Evolutionary conservation across 2,888 invertebrate genomes (phyloP), one percentile per base, ranked within the genome.

Genomic region (Thecophora atra): DNA sequence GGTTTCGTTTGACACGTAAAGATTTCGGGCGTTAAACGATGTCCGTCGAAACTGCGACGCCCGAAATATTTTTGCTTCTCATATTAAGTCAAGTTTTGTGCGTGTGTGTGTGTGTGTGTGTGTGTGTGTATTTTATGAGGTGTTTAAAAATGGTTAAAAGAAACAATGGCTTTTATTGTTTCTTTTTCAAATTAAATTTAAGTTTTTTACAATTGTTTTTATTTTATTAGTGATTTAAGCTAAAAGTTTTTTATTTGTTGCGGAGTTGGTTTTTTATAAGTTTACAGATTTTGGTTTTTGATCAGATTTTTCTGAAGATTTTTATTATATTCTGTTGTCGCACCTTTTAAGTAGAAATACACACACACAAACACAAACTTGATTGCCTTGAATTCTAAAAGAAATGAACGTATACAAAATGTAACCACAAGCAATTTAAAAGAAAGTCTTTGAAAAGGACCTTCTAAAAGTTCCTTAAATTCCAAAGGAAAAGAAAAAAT

Each of bases 361-460:
- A n/a, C 47, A n/a, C 47, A 47, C 15, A 47, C 13, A 47, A 11
- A 47, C 47, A 47, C 44, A 47, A 11, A 47, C 47, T 17, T 26
- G 26, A 56, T 26, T 24, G 44, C 71, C 52, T 52, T 69, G 26
- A 60, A 71, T 69, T 71, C 72, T 72, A 71, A 70, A 72, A 58
- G 21, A 37, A 68, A 69, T 8, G 7, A 37, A 70, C 44, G 74
- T 74, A 74, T 73, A 74, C 73, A 73, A 74, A 71, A 71, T 73
- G 74, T 73, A 74, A 71, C 11, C 70, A 66, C 66, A 74, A 73
- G 74, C 73, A 74, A 74, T 74, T 74, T 37, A 66, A 65, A 65
- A 28, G 19, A 44, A 54, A 54, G 51, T 65, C 44, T 21, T 30
- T 7, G 28, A 60, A 60, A 28, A 37, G 26, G 17, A 21, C 13